Base-by-base conservation (phyloP, 1,140 invertebrate species). In the Neodiprion pinetum region DNA sequence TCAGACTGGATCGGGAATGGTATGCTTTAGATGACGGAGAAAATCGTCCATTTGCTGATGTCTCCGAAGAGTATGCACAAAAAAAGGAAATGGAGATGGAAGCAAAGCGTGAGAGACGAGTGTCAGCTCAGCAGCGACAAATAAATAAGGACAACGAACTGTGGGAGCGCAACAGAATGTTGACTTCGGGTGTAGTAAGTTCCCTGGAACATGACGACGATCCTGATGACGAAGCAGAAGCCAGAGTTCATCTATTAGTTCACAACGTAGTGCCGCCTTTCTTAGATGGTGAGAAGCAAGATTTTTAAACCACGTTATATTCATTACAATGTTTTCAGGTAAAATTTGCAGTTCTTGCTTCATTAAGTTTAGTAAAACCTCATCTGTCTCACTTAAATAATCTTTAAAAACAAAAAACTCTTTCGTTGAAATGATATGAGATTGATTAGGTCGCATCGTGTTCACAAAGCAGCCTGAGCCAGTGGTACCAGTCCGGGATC, bases 221-320 rank as follows among this genome's bases (percentile, higher is more conserved):
- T 85, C 95, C 97, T 83, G 96, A 96, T 80, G 97, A 99, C 82
- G 96, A 95, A 79, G 93, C 91, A 82, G 97, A 98, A 89, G 97
- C 96, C 48, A 89, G 98, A 74, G 98, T 99, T 1, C 98, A 99
- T 90, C 88, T 99, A 9, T 88, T 99, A 14, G 98, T 99, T 1
- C 98, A 99, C 84, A 99, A 99, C 86, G 98, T 99, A 71, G 96
- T 99, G 7, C 99, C 99, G 1, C 99, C 99, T 9, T 99, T 99
- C 88, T 89, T 99, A 3, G 99, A 99, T 90, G 99, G 98, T 75
- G 80, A 79, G 23, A 10, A 14, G 12, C 47, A 14, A 14, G 5
- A 28, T 48, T 12, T 72, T 61, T 40, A 77, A 40, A 61, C 50
- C 65, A 48, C 74, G 48, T 48, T 70, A 12, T 66, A 23, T 66